Evolutionary conservation across 2,888 invertebrate genomes (phyloP).

Genomic region (Apotomis turbidana): DNA sequence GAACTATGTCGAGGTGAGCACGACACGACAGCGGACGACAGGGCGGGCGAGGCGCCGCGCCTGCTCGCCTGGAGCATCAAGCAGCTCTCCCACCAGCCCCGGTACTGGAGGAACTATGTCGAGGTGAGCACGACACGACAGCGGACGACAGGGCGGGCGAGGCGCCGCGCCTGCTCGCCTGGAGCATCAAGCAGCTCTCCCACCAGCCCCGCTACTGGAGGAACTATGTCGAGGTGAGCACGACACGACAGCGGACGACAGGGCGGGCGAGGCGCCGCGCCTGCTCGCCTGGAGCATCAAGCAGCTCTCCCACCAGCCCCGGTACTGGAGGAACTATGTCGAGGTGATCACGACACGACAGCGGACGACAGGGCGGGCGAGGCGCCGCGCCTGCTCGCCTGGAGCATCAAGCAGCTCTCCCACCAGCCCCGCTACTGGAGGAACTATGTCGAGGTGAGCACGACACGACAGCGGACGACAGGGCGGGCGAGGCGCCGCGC

Average conservation of each 20-base stretch:
- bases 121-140: no score
- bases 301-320: constrained; percentile 62
- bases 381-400: constrained; percentile 90
- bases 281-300: constrained; percentile 91
- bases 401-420: constrained; percentile 86
- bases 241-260: no score
- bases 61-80: constrained; percentile 91
- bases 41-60: constrained; percentile 91
- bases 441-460: constrained; percentile 15
- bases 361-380: no score
- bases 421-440: constrained; percentile 31
- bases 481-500: constrained; percentile 91
- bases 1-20: constrained; percentile 15
- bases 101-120: constrained; percentile 29
- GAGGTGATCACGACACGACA: no score
- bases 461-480: no score
- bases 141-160: no score
- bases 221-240: constrained; percentile 15
- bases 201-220: constrained; percentile 31
- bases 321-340: constrained; percentile 29
- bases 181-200: constrained; percentile 86
- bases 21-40: no score
- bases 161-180: constrained; percentile 90
- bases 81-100: constrained; percentile 62
- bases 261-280: constrained; percentile 91